Evolutionary conservation across 2,113 vertebrate genomes (phyloP).

Genomic region (Salvelinus alpinus): DNA sequence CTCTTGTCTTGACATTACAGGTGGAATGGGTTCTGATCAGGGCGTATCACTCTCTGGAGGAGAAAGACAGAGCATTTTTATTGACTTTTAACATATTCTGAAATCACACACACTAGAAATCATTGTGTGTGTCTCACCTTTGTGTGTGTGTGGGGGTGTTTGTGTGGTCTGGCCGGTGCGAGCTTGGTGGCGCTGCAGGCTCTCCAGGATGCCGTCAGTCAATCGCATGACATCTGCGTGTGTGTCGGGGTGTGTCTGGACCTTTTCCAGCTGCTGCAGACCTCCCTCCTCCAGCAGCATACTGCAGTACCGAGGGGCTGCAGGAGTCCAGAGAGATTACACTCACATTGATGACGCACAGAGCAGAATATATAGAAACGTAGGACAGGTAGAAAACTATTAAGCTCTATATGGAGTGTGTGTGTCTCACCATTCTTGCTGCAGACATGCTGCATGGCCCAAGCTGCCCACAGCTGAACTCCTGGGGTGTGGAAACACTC

Average conservation of each 20-base stretch:
- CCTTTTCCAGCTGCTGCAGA: constrained; percentile 86
- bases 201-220: constrained; percentile 89
- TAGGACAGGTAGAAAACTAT: no score
- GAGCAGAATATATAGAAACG: no score
- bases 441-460: constrained; percentile 99
- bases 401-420: no score
- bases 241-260: constrained; percentile 85
- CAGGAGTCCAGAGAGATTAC: neutral
- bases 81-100: neutral
- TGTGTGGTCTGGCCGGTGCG: constrained; percentile 80
- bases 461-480: constrained; percentile 97
- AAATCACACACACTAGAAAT: neutral
- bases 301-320: constrained; percentile 95
- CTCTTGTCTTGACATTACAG: neutral
- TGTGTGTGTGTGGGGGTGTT: constrained; percentile 24
- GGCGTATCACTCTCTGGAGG: constrained; percentile 49
- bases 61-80: constrained; percentile 6
- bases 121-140: constrained; percentile 33
- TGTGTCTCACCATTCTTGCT: constrained; percentile 91
- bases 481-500: constrained; percentile 95
- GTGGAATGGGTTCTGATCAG: constrained; percentile 19
- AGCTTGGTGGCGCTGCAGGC: constrained; percentile 87
- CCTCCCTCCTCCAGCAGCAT: constrained; percentile 98
- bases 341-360: neutral
- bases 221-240: constrained; percentile 87